Percentiles rank a stretch among this genome's conserved stretches.
Evolutionary conservation across 2,888 invertebrate species (phyloP).

Genomic region (Sarcophaga variegata): DNA sequence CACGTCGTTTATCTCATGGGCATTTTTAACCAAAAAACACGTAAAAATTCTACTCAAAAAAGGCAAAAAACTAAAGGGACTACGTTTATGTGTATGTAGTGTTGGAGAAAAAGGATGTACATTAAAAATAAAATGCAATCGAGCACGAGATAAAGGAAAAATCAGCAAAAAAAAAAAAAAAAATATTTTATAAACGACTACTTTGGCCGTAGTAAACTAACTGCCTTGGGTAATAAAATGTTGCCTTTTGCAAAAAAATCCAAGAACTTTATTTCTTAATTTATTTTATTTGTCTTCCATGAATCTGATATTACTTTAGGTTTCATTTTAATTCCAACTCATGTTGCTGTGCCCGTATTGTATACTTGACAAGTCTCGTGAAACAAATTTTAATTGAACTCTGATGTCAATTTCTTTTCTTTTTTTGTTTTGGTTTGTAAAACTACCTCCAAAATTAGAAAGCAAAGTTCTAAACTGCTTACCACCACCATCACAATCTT

Average conservation of each 20-base stretch:
- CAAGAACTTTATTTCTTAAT: constrained; percentile 64
- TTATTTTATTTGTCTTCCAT: constrained; percentile 54
- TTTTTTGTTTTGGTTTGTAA: background rate
- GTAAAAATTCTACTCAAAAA: background rate
- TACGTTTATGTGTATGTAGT: background rate
- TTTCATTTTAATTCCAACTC: background rate
- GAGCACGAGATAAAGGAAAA: constrained; percentile 46
- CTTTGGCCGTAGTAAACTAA: constrained; percentile 33
- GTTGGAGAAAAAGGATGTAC: constrained; percentile 57
- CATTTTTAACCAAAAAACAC: constrained; percentile 63
- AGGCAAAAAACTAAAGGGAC: background rate
- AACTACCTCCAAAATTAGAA: too few relatives aligned
- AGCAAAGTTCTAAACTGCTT: too few relatives aligned
- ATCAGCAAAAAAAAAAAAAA: constrained; percentile 1
- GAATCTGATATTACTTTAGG: constrained; percentile 47
- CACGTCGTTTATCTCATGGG: constrained; percentile 68
- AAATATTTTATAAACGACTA: constrained; percentile 49
- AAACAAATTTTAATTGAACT: constrained; percentile 63
- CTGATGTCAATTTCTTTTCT: background rate
- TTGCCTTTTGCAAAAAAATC: constrained; percentile 47
- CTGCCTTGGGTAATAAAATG: constrained; percentile 64
- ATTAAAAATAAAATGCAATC: constrained; percentile 67
- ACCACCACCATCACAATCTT: too few relatives aligned
- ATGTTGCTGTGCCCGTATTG: too few relatives aligned
- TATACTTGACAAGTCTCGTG: constrained; percentile 52